Conservation (phyloP, 2,113 vertebrate genomes). For the Vimba vimba region DNA sequence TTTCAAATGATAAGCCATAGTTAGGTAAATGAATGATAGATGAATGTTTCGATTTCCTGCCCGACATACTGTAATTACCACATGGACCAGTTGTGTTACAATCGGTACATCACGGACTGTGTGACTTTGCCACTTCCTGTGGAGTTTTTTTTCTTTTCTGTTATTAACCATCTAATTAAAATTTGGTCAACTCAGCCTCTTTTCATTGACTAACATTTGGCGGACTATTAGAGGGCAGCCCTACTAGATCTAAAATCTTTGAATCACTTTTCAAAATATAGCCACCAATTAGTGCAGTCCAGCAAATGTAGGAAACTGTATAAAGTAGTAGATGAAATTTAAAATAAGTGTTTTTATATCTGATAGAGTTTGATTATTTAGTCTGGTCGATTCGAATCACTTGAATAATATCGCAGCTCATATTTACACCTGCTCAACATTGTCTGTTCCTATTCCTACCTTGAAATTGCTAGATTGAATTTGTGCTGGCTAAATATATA, state of each 20-base stretch:
- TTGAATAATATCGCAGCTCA: background rate
- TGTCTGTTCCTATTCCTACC: background rate
- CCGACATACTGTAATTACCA: too few species aligned
- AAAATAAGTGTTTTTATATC: background rate
- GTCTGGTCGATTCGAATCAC: background rate
- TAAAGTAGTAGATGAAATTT: background rate
- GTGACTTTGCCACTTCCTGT: too few species aligned
- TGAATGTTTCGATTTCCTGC: too few species aligned
- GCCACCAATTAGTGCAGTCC: background rate
- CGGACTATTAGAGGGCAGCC: too few species aligned
- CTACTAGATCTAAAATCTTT: background rate
- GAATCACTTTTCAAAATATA: background rate
- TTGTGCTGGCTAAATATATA: background rate
- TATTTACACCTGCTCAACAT: slow-evolving; percentile 7
- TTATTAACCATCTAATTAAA: too few species aligned
- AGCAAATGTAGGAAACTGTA: background rate
- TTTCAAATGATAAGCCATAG: too few species aligned
- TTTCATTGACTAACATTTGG: too few species aligned
- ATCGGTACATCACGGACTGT: too few species aligned
- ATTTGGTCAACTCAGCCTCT: too few species aligned
- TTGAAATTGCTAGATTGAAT: background rate
- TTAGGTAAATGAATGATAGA: too few species aligned
- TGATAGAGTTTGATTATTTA: background rate
- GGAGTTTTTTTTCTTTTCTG: too few species aligned
- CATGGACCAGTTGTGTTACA: too few species aligned